Conservation (phyloP, 2,888 invertebrate species). For the Sepiola atlantica region DNA sequence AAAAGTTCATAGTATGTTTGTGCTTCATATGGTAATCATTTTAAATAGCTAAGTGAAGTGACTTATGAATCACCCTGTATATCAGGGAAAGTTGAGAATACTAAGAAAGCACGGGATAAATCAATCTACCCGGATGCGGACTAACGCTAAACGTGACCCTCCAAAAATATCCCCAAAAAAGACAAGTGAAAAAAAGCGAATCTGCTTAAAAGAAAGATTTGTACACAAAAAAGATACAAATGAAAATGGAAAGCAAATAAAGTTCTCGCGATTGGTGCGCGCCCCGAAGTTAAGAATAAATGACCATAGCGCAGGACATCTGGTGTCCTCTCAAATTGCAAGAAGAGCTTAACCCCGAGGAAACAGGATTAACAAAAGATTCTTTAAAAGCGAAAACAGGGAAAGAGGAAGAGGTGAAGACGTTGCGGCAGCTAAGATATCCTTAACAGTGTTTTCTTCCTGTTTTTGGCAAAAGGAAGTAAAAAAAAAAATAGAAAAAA, state of each 20-base stretch:
- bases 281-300: background rate
- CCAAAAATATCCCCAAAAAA: background rate
- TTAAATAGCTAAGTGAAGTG: too few species aligned
- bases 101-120: background rate
- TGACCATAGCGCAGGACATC: background rate
- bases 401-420: background rate
- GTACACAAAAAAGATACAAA: background rate
- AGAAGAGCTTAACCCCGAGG: background rate
- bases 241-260: background rate
- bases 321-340: background rate
- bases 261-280: background rate
- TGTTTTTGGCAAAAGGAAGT: background rate
- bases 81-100: background rate
- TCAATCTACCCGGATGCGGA: background rate
- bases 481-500: too few species aligned
- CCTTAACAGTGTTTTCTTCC: background rate
- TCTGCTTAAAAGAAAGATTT: background rate
- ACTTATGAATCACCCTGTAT: too few species aligned
- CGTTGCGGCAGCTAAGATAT: background rate
- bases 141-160: background rate
- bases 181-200: background rate
- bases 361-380: background rate
- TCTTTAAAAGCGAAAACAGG: background rate
- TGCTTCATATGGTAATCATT: too few species aligned
- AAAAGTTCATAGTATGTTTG: too few species aligned